Evolutionary conservation across 1,140 invertebrate genomes (phyloP).

Genomic region (Steinernema feltiae): DNA sequence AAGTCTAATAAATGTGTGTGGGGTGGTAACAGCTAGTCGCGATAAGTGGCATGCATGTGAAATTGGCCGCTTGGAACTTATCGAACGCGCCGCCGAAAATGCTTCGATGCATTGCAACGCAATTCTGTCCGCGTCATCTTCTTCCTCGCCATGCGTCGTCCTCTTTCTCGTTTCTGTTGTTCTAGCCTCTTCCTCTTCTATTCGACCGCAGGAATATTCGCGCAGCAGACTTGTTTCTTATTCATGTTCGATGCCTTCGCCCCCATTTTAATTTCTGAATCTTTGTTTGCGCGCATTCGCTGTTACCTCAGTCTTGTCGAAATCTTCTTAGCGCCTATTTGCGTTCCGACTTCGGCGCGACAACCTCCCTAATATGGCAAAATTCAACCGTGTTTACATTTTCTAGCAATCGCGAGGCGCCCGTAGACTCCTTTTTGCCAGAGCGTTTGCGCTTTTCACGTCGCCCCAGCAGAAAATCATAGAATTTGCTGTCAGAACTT

Average conservation of each 20-base stretch:
- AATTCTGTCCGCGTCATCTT: background rate
- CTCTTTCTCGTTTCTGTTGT: background rate
- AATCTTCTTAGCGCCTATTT: background rate
- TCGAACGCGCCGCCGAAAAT: conserved; percentile 1
- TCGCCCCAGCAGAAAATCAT: too few relatives aligned
- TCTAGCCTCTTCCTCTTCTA: conserved; percentile 2
- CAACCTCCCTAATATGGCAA: background rate
- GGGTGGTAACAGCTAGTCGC: background rate
- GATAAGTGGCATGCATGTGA: conserved; percentile 9
- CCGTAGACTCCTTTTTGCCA: too few relatives aligned
- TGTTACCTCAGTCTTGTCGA: background rate
- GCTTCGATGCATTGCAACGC: conserved; percentile 10
- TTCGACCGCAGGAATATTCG: background rate
- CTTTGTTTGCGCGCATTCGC: background rate
- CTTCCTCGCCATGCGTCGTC: background rate
- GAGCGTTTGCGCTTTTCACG: too few relatives aligned
- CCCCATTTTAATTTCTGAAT: background rate
- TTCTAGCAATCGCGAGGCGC: too few relatives aligned
- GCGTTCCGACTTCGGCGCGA: background rate
- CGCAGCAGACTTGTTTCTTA: conserved; percentile 1
- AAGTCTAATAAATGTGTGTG: too few relatives aligned
- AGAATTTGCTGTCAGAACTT: too few relatives aligned
- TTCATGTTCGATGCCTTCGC: background rate
- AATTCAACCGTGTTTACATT: background rate
- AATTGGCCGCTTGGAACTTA: conserved; percentile 4